A percentile compares a stretch with the other conserved stretches of the same genome.
phyloP scores from a whole-genome alignment of 2,113 vertebrate genomes.

The Atractosteus spatula region DNA sequence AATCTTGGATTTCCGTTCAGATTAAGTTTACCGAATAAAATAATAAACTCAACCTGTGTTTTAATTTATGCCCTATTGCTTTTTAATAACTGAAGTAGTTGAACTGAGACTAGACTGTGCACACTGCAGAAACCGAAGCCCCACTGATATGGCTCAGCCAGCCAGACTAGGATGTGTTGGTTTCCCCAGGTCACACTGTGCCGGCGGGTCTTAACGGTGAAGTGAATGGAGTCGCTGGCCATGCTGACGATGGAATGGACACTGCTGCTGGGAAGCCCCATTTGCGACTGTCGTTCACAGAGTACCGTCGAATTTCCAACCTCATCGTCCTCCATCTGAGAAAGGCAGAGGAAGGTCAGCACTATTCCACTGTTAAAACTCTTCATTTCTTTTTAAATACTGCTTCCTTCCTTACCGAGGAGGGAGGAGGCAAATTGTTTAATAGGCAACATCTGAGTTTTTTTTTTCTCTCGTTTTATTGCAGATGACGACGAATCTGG shows the following conservation, averaged over 20 bases:
- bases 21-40: too few species aligned
- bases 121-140: too few species aligned
- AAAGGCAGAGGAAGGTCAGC: slow-evolving; percentile 82
- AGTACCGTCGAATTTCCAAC: slow-evolving; percentile 92
- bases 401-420: too few species aligned
- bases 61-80: not conserved
- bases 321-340: slow-evolving; percentile 90
- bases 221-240: slow-evolving; percentile 59
- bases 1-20: not conserved
- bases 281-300: slow-evolving; percentile 81
- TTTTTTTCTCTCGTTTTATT: not conserved
- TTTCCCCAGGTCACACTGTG: slow-evolving; percentile 61
- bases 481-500: slow-evolving; percentile 84
- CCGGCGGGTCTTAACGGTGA: slow-evolving; percentile 67
- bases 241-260: slow-evolving; percentile 58
- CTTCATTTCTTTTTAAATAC: not conserved
- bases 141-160: not conserved
- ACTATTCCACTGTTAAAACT: not conserved
- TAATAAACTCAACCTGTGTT: not conserved
- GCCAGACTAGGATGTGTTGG: not conserved
- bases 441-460: too few species aligned
- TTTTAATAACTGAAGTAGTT: not conserved
- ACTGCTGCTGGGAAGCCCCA: slow-evolving; percentile 68
- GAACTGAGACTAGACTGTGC: too few species aligned
- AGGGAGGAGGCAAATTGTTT: too few species aligned